Evolutionary conservation across 2,113 vertebrate species (phyloP), one percentile per base, ranked within the genome.

Genomic region (Corythaeola cristata): DNA sequence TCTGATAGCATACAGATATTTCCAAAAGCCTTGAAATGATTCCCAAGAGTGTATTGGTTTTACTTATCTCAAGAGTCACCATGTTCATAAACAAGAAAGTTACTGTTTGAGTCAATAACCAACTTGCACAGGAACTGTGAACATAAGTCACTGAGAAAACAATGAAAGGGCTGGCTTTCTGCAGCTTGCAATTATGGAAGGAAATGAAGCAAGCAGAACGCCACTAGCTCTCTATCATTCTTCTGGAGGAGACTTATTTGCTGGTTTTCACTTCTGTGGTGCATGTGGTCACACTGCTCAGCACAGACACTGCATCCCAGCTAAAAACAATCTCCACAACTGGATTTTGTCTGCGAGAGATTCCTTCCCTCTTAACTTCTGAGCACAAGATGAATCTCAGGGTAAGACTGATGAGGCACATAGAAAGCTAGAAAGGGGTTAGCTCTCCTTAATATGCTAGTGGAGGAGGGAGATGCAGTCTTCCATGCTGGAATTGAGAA

Each of bases 1-100:
- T 94, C 63, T 67, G 50, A 79, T 52, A 93, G 71, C 47, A 52
- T 69, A 23, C 20, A 94, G 71, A 3, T 88, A 79, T 71, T 90
- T 90, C 73, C 55, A 85, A 85, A 94, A 83, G 63, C 68, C 64
- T 88, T 94, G 72, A 93, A 90, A 80, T 92, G 0, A 75, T 78
- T 85, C 64, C 59, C 68, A 39, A 28, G 63, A 53, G n/a, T 52
- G 6, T 83, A 64, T 81, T 95, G 60, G 33, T 94, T 94, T 91
- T 62, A 44, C 41, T 91, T 95, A 93, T 95, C 93, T 92, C 59
- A 86, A 26, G 41, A 95, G 41, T 91, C 67, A 83, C 67, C 23
- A 8, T 47, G 58, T 73, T 94, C 89, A 89, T 94, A 94, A 94
- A 96, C 83, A 90, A 81, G 73, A 95, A 94, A 85, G 60, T 80